Base-by-base conservation (phyloP, 2,113 vertebrate species). In the Tapirus terrestris region DNA sequence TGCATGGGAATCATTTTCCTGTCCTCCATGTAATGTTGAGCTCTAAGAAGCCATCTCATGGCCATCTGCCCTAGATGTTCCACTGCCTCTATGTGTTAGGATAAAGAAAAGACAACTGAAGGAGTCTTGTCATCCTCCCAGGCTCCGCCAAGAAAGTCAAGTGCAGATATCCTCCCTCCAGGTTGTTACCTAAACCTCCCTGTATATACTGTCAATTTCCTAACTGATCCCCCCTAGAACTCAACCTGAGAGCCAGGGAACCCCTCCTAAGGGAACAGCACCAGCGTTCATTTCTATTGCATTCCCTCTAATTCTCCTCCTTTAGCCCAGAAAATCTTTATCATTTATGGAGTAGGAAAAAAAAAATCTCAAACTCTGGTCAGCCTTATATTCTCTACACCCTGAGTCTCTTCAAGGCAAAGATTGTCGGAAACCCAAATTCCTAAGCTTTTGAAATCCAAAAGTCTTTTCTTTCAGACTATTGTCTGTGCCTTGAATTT, bases 401-500 rank as follows among this genome's bases (percentile, higher is more conserved):
- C 27, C 45, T 21, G 4, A 73, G 23, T 87, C 33, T 81, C 43
- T 83, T 77, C 0, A 70, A 94, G 18, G 25, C 6, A 86, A 97
- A 61, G 43, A 61, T 17, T 81, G 84, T 80, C 53, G 77, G 14
- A 89, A 82, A 61, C 16, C 77, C 43, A 91, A 77, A 93, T 91
- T 75, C 27, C 56, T 94, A 95, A 82, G 11, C 13, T 82, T 79
- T 77, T 75, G 43, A 72, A 96, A 89, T 61, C 3, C 21, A 39
- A 31, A 90, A 33, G 3, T 61, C 56, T 94, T 93, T 73, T 77
- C 79, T 95, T 92, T 79, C 51, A 95, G 87, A 89, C 48, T 90
- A 61, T 1, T 86, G 17, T 70, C 53, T 91, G 7, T 33, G n/a
- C 29, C 14, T 86, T 92, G 53, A 89, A 51, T 91, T 98, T 95